Conservation (phyloP, 2,113 vertebrate genomes). For the Paraplagusia blochii region DNA sequence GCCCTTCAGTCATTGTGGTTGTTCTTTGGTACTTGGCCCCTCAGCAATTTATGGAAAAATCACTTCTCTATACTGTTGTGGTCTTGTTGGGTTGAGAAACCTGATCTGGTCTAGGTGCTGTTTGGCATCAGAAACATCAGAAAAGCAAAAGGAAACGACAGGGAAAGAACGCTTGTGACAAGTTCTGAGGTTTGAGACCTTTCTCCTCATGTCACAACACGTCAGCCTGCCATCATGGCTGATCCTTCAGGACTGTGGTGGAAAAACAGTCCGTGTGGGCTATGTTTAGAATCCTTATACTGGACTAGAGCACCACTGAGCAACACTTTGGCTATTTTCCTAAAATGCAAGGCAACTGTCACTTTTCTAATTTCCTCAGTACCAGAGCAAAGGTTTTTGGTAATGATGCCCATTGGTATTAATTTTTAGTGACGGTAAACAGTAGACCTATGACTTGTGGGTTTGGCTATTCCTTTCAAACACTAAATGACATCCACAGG, state of each 20-base stretch:
- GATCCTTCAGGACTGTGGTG: slow-evolving; percentile 56
- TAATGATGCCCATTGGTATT: neutral
- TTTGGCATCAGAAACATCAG: neutral
- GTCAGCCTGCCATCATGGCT: slow-evolving; percentile 80
- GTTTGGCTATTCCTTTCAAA: neutral
- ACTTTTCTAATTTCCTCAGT: slow-evolving; percentile 51
- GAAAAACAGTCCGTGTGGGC: slow-evolving; percentile 24
- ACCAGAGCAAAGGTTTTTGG: neutral
- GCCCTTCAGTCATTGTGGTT: too few species aligned
- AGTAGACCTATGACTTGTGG: neutral
- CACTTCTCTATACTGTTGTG: neutral
- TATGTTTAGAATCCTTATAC: slow-evolving; percentile 30
- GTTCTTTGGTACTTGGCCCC: too few species aligned
- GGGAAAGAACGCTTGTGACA: slow-evolving; percentile 5
- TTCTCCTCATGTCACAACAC: slow-evolving; percentile 81
- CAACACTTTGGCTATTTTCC: too few species aligned
- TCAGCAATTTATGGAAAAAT: neutral
- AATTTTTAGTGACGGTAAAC: neutral
- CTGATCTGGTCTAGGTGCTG: neutral
- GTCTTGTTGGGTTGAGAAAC: slow-evolving; percentile 12
- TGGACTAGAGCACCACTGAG: too few species aligned
- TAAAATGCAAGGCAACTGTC: slow-evolving; percentile 67
- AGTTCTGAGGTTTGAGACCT: slow-evolving; percentile 75
- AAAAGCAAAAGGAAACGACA: slow-evolving; percentile 16
- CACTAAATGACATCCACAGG: neutral